phyloP scores from a whole-genome alignment of 2,113 vertebrate species.

The Misgurnus mizolepis region DNA sequence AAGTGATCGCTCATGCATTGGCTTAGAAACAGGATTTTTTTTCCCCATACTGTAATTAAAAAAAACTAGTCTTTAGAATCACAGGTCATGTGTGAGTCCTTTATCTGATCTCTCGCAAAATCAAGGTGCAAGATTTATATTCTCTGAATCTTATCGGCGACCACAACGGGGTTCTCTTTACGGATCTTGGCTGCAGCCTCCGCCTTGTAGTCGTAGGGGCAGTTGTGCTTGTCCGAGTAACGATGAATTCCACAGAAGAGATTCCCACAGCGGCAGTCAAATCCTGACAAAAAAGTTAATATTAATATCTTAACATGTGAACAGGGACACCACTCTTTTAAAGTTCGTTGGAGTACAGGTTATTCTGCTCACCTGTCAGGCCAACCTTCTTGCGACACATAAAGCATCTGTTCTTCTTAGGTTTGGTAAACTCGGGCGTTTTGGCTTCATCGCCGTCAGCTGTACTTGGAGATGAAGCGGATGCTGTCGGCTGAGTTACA shows the following conservation, averaged over 20 bases:
- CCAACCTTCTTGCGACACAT: conserved; percentile 87
- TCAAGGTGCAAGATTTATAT: conserved; percentile 70
- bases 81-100: conserved; percentile 63
- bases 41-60: conserved; percentile 37
- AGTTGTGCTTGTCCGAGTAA: conserved; percentile 86
- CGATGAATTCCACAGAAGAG: conserved; percentile 88
- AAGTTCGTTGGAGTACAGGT: no score
- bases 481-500: conserved; percentile 64
- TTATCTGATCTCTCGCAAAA: conserved; percentile 43
- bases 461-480: conserved; percentile 53
- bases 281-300: conserved; percentile 68
- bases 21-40: conserved; percentile 38
- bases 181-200: conserved; percentile 86
- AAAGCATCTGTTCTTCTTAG: conserved; percentile 85
- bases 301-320: neutral
- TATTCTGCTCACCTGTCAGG: conserved; percentile 76
- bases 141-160: conserved; percentile 91
- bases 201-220: conserved; percentile 86
- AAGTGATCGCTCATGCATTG: conserved; percentile 60
- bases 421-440: conserved; percentile 68
- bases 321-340: no score
- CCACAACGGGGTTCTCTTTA: conserved; percentile 85
- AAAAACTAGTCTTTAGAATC: conserved; percentile 59
- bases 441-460: conserved; percentile 67
- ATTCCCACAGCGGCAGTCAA: conserved; percentile 87